Base-by-base conservation (phyloP, 2,113 vertebrate species). In the Oryzias celebensis region DNA sequence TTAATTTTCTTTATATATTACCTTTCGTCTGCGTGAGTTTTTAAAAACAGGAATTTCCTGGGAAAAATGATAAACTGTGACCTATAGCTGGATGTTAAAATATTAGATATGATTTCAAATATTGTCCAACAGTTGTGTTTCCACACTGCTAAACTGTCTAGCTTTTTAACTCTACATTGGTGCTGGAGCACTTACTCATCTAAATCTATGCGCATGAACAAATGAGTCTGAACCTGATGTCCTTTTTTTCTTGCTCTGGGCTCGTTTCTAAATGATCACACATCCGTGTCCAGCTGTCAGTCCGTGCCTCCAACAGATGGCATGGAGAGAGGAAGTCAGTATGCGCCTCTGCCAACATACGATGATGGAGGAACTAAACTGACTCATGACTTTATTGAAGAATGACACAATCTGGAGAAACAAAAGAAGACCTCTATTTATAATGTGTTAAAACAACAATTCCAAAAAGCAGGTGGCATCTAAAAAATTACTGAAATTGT, bases 241-340 rank as follows among this genome's bases (percentile, higher is more conserved):
- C 15, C 63, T 24, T 58, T 7, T 20, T 65, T 26, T 49, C 5
- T 15, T 53, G 63, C 46, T 46, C 53, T 41, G 45, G 17, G 15
- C 54, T 54, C 45, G 8, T 51, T 52, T 68, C 26, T 51, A 47
- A 68, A 71, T 65, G 24, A 46, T 54, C 49, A 71, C 59, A 65
- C 66, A 68, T 65, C 59, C 56, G 36, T 22, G 47, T 78, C 74
- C 68, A 76, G 68, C 80, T 77, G 71, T 72, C 67, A 50, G 79
- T 77, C 70, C 52, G 53, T 61, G 31, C 46, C 61, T 66, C 61
- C 61, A 69, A 61, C 75, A 81, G 69, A 81, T 68, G 59, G 72
- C 20, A 36, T 1, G 4, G 65, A 62, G 54, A 58, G 72, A 65
- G 58, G 42, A 67, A 72, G 66, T 74, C 51, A 50, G 20, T 64